Evolutionary conservation across 2,797 vertebrate species (phyloP).

Genomic region (Coracias cyanogaster): DNA sequence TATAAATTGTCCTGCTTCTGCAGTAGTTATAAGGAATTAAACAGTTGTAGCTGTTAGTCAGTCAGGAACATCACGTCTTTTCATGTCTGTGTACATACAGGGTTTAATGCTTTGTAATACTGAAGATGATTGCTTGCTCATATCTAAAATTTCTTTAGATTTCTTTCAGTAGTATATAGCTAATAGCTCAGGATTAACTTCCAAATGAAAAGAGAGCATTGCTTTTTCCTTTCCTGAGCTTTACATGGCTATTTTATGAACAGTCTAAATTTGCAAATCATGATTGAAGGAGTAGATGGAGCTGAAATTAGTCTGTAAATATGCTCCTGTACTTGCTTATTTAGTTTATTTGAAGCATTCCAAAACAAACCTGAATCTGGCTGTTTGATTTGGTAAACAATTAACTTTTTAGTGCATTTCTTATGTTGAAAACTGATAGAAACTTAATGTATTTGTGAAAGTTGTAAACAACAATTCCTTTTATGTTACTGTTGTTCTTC

Average conservation of each 20-base stretch:
- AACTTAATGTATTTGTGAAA: background rate
- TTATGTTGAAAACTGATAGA: background rate
- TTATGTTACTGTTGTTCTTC: background rate
- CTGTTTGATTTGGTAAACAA: background rate
- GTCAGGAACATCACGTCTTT: background rate
- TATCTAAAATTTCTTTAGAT: background rate
- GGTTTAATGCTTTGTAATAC: background rate
- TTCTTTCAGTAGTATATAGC: background rate
- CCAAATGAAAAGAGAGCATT: background rate
- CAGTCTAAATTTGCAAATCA: background rate
- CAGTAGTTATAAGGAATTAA: background rate
- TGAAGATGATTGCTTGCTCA: background rate
- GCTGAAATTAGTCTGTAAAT: background rate
- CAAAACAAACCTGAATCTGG: background rate
- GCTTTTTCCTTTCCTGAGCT: background rate
- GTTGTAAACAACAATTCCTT: background rate
- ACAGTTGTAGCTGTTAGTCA: background rate
- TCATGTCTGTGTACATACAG: background rate
- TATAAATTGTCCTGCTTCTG: background rate
- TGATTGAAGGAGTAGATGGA: background rate
- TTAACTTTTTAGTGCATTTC: background rate
- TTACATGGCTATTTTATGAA: background rate
- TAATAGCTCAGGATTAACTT: background rate
- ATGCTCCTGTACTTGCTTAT: background rate
- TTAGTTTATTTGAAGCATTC: background rate